Conservation (phyloP, 2,113 vertebrate species). For the Chloebia gouldiae region DNA sequence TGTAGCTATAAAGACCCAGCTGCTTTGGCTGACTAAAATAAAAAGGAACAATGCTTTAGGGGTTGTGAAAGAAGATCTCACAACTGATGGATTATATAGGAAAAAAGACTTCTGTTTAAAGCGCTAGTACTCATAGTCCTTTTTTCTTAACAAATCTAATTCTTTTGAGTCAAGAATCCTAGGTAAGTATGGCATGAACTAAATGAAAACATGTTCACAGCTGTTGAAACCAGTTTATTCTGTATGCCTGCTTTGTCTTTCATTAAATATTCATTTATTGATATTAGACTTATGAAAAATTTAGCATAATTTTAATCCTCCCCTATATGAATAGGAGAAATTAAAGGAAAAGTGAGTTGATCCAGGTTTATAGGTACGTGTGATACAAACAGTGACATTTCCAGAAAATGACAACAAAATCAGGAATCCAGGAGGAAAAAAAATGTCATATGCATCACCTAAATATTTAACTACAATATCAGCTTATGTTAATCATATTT, state of each 20-base stretch:
- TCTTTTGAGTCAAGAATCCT: neutral
- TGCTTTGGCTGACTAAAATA: conserved; percentile 47
- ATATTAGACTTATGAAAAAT: conserved; percentile 60
- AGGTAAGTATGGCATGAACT: neutral
- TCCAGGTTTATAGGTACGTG: neutral
- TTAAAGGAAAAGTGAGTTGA: conserved; percentile 10
- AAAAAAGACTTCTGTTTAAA: neutral
- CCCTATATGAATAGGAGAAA: neutral
- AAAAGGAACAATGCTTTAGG: conserved; percentile 27
- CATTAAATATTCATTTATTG: conserved; percentile 64
- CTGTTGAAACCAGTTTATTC: conserved; percentile 21
- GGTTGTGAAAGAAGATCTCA: conserved; percentile 15
- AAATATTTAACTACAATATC: conserved; percentile 45
- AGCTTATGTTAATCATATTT: conserved; percentile 50
- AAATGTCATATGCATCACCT: neutral
- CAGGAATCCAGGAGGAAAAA: neutral
- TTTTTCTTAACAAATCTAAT: neutral
- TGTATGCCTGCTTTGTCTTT: neutral
- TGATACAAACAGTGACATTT: neutral
- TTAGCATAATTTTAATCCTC: conserved; percentile 32
- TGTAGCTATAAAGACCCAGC: conserved; percentile 35
- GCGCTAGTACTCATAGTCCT: neutral
- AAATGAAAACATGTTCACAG: conserved; percentile 19
- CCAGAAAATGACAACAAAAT: neutral
- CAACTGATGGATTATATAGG: neutral